Percentiles rank a stretch among this genome's conserved stretches.
phyloP scores from a whole-genome alignment of 2,113 vertebrate genomes.

The Scomber colias region DNA sequence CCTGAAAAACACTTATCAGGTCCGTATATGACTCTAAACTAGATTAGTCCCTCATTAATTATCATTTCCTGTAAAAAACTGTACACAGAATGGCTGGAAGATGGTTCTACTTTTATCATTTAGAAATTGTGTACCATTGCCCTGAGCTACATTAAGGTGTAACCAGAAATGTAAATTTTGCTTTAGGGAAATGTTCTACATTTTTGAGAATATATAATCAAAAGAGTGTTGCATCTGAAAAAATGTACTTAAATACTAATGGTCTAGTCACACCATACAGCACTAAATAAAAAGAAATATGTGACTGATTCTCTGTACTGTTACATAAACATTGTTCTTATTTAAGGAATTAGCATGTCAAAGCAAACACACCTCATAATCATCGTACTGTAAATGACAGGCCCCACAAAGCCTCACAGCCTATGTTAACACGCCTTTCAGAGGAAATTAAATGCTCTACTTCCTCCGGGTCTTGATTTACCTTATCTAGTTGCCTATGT shows the following conservation, averaged over 20 bases:
- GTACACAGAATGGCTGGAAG: conserved; percentile 48
- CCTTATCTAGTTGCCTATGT: conserved; percentile 68
- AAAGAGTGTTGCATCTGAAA: conserved; percentile 31
- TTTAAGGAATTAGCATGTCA: conserved; percentile 72
- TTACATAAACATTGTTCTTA: conserved; percentile 66
- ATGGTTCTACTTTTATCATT: conserved; percentile 58
- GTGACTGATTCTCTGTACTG: conserved; percentile 43
- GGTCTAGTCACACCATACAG: neutral
- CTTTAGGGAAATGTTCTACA: conserved; percentile 55
- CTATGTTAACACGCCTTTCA: conserved; percentile 72
- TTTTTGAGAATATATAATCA: conserved; percentile 45
- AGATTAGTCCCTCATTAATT: conserved; percentile 69
- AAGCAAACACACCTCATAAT: conserved; percentile 72
- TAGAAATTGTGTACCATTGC: conserved; percentile 49
- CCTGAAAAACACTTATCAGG: conserved; percentile 44
- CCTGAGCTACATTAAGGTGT: conserved; percentile 55
- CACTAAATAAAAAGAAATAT: conserved; percentile 15
- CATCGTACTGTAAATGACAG: conserved; percentile 71
- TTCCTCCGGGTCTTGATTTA: conserved; percentile 78
- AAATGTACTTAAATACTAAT: conserved; percentile 22
- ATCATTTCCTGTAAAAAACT: conserved; percentile 54
- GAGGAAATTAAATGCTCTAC: conserved; percentile 79
- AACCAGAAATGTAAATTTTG: conserved; percentile 53
- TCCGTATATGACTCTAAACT: conserved; percentile 55
- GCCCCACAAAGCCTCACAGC: conserved; percentile 65